A percentile compares a stretch with the other conserved stretches of the same genome.
These are phyloP conservation scores for Ceyx cyanopectus DNA, from an alignment of 2,113 vertebrate species.

Conservation along the genomic window DNA sequence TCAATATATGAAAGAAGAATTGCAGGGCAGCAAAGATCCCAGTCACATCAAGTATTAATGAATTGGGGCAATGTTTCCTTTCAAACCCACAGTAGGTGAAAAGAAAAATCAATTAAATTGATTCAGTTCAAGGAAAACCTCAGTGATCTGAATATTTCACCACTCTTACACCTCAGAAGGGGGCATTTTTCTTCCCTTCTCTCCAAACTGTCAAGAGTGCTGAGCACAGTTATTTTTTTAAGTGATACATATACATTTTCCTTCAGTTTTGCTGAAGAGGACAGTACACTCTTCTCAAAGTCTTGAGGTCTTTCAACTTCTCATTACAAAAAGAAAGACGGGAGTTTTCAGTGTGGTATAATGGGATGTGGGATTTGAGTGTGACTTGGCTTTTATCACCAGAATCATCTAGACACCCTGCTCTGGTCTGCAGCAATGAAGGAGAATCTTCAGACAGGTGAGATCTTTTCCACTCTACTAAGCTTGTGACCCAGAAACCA, in stretches of 20 bases:
- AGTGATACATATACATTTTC: neutral
- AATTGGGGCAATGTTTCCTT: neutral
- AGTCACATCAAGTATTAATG: neutral
- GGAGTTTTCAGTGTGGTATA: neutral
- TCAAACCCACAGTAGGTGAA: neutral
- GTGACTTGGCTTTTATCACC: neutral
- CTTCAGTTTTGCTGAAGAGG: neutral
- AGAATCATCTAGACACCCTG: neutral
- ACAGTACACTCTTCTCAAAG: neutral
- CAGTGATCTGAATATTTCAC: neutral
- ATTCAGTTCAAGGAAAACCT: neutral
- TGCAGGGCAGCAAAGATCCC: neutral
- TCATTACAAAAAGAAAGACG: neutral
- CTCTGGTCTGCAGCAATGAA: neutral
- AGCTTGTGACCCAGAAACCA: neutral
- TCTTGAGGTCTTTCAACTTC: neutral
- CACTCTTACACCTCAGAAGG: neutral
- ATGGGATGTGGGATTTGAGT: neutral
- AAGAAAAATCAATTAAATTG: neutral
- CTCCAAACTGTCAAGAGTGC: neutral
- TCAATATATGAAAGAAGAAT: neutral
- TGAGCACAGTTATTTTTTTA: neutral
- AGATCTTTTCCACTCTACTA: neutral
- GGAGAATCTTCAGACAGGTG: neutral
- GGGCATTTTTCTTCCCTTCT: neutral